A percentile compares a stretch with the other conserved stretches of the same genome.
Evolutionary conservation across 2,797 vertebrate species (phyloP).

Genomic region (Psittacula echo): DNA sequence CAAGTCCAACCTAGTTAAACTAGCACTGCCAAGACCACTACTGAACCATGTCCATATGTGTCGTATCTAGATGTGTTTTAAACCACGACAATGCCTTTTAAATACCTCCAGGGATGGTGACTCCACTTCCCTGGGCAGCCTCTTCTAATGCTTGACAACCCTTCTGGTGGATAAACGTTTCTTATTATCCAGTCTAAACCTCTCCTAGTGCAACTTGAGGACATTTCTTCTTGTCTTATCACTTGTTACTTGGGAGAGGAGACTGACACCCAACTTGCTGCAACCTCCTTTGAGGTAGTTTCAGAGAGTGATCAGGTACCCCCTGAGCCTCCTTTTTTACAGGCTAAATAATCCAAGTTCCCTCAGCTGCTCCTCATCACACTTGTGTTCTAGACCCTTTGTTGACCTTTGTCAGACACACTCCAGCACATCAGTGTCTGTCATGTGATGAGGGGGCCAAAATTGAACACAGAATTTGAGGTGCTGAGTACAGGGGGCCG

Average conservation of each 20-base stretch:
- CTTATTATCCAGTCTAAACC: background rate
- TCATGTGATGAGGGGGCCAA: background rate
- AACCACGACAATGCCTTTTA: background rate
- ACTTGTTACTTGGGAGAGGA: background rate
- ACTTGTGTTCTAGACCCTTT: background rate
- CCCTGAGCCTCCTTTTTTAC: background rate
- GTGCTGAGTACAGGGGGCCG: fast-evolving
- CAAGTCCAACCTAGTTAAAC: background rate
- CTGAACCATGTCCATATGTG: background rate
- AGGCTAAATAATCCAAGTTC: background rate
- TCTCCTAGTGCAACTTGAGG: background rate
- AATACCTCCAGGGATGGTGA: background rate
- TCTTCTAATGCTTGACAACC: background rate
- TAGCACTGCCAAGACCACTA: background rate
- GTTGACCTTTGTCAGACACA: background rate
- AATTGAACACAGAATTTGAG: background rate
- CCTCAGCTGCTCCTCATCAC: background rate
- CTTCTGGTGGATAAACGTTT: background rate
- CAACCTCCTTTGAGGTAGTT: background rate
- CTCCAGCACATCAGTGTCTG: background rate
- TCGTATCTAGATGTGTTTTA: background rate
- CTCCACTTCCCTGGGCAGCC: background rate
- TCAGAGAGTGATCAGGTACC: background rate
- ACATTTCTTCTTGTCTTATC: background rate
- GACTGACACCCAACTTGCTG: background rate